A percentile compares a stretch with the other conserved stretches of the same genome.
phyloP scores from a whole-genome alignment of 1,140 invertebrate species.

The Polypedilum vanderplanki region DNA sequence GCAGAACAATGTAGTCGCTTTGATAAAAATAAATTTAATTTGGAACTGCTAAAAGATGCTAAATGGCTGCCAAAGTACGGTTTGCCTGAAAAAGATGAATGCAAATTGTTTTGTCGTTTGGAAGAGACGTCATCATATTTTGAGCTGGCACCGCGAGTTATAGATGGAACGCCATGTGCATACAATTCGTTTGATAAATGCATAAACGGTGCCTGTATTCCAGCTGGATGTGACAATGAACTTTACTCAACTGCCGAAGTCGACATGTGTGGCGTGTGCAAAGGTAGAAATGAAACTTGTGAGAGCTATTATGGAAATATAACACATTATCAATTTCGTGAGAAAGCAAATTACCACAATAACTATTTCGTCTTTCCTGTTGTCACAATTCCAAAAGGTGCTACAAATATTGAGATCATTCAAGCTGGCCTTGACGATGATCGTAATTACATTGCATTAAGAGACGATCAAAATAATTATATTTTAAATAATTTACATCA shows the following conservation, averaged over 20 bases:
- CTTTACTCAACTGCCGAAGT: constrained; percentile 66
- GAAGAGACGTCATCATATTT: constrained; percentile 66
- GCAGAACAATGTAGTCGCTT: constrained; percentile 71
- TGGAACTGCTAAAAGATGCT: constrained; percentile 60
- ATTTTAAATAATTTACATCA: constrained; percentile 75
- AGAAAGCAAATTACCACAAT: constrained; percentile 56
- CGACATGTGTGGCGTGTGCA: constrained; percentile 82
- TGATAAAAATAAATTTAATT: constrained; percentile 64
- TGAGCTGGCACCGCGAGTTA: constrained; percentile 57
- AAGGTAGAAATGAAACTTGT: constrained; percentile 79
- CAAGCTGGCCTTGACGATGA: constrained; percentile 62
- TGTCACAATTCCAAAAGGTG: constrained; percentile 69
- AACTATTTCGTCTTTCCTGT: constrained; percentile 42
- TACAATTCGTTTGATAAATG: constrained; percentile 78
- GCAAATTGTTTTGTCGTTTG: constrained; percentile 77
- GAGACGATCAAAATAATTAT: constrained; percentile 50
- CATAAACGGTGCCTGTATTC: constrained; percentile 74
- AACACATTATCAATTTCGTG: constrained; percentile 37
- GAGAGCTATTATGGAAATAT: constrained; percentile 55
- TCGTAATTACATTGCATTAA: constrained; percentile 64
- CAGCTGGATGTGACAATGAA: constrained; percentile 81
- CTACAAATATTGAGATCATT: constrained; percentile 66
- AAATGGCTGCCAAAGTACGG: constrained; percentile 83
- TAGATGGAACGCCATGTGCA: constrained; percentile 85
- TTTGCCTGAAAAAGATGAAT: constrained; percentile 54